Conservation (phyloP, 2,888 invertebrate genomes). For the Cerceris rybyensis region DNA sequence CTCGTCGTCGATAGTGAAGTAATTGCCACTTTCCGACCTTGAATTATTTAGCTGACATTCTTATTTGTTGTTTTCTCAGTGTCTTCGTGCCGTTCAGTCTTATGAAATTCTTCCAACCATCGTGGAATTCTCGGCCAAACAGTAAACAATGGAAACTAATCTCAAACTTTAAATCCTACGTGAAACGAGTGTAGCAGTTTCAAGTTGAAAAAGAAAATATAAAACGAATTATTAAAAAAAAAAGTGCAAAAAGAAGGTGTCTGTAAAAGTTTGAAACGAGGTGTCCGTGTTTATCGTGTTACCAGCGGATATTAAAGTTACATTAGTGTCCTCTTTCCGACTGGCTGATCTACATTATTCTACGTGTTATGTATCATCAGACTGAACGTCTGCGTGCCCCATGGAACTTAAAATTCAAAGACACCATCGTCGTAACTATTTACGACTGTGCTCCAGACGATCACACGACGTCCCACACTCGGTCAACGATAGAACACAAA, state of each 20-base stretch:
- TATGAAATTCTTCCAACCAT: too few relatives aligned
- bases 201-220: too few relatives aligned
- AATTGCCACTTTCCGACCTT: background rate
- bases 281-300: conserved; percentile 10
- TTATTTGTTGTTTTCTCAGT: too few relatives aligned
- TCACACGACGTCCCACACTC: conserved; percentile 20
- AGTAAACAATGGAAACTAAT: too few relatives aligned
- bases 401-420: conserved; percentile 34
- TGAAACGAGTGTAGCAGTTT: too few relatives aligned
- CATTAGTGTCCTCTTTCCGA: conserved; percentile 16
- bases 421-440: conserved; percentile 39
- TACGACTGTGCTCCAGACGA: conserved; percentile 29
- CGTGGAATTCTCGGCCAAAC: too few relatives aligned
- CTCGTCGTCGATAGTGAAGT: background rate
- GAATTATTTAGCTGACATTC: too few relatives aligned
- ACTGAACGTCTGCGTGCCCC: background rate
- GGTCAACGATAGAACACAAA: conserved; percentile 24
- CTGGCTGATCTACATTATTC: conserved; percentile 34
- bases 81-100: too few relatives aligned
- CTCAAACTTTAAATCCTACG: too few relatives aligned
- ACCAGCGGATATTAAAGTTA: conserved; percentile 14
- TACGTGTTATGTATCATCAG: conserved; percentile 24
- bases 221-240: background rate
- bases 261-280: background rate
- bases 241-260: background rate